Evolutionary conservation across 2,888 invertebrate genomes (phyloP), one percentile per base, ranked within the genome.

Genomic region (Glyphotaelius pellucidus): DNA sequence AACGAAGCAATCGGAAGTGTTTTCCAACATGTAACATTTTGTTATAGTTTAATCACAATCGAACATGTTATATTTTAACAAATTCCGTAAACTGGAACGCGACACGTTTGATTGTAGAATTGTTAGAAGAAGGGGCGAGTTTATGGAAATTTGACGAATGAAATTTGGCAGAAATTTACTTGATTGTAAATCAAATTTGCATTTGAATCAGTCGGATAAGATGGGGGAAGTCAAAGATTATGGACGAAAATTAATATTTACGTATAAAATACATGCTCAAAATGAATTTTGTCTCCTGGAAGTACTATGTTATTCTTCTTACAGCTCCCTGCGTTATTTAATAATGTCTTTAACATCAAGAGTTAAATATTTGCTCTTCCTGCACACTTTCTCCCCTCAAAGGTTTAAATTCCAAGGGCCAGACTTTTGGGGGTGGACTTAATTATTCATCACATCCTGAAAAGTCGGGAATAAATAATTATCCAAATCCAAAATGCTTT

Each of bases 121-220:
- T 35, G 35, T 32, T 15, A 80, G 80, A n/a, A 79, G 88, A 32
- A 35, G 80, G 31, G 30, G 38, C 35, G 32, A 79, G 80, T 89
- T 89, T 89, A 88, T 88, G 88, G 32, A 88, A 79, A 88, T 88
- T 35, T 79, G 31, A 42, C 32, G n/a, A 88, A 88, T 67, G 88
- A 89, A 80, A 89, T 89, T 89, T n/a, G 88, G 88, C n/a, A 89
- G 79, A 89, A 89, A 89, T 89, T 89, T 80, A 80, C 88, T 35
- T 89, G 88, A 89, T 89, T 89, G 79, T 89, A 89, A 89, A 80
- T 80, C 88, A 89, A 89, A 89, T 89, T 89, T 89, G 79, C 80
- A 89, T 89, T 89, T 89, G 80, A 89, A 89, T 89, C 88, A 89
- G 35, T 80, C 12, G 19, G 14, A 15, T 30, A 86, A 30, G 86